A percentile compares a stretch with the other conserved stretches of the same genome.
These are phyloP conservation scores for Eunapius fragilis DNA, from an alignment of 37 sponge, comb jelly and placozoan species.

Conservation along the genomic window DNA sequence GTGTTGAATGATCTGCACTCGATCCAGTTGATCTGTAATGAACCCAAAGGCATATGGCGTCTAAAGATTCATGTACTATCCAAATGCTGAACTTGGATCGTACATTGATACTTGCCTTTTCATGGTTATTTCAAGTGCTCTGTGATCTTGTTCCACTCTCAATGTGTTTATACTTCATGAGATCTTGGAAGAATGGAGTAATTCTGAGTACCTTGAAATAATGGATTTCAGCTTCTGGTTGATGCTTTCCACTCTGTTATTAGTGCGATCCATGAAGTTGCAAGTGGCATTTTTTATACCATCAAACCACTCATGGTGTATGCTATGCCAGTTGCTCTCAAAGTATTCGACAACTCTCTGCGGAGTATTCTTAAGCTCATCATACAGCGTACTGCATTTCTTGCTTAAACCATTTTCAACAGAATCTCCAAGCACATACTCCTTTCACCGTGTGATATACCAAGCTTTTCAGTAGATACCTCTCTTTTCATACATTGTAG, in stretches of 20 bases:
- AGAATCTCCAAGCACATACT: slow-evolving; percentile 14
- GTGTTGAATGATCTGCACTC: slow-evolving; percentile 10
- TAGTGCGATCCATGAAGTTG: slow-evolving; percentile 55
- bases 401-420: slow-evolving; percentile 7
- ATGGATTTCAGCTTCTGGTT: slow-evolving; percentile 63
- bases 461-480: slow-evolving; percentile 58
- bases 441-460: slow-evolving; percentile 7
- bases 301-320: slow-evolving; percentile 68
- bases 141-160: slow-evolving; percentile 28
- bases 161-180: slow-evolving; percentile 22
- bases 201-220: slow-evolving; percentile 8
- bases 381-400: slow-evolving; percentile 8
- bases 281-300: slow-evolving; percentile 32
- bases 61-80: slow-evolving; percentile 4
- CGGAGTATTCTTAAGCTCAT: slow-evolving; percentile 13
- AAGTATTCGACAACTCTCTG: slow-evolving; percentile 41
- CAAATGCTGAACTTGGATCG: background rate
- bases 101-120: slow-evolving; percentile 17
- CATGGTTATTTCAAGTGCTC: slow-evolving; percentile 12
- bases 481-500: slow-evolving; percentile 43
- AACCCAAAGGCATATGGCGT: slow-evolving; percentile 18
- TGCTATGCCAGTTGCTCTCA: slow-evolving; percentile 68
- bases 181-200: slow-evolving; percentile 14
- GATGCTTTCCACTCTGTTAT: slow-evolving; percentile 47
- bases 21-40: slow-evolving; percentile 6